Percentiles rank a stretch among this genome's conserved stretches.
Evolutionary conservation across 2,888 invertebrate genomes (phyloP).

Genomic region (Entomobrya proxima): DNA sequence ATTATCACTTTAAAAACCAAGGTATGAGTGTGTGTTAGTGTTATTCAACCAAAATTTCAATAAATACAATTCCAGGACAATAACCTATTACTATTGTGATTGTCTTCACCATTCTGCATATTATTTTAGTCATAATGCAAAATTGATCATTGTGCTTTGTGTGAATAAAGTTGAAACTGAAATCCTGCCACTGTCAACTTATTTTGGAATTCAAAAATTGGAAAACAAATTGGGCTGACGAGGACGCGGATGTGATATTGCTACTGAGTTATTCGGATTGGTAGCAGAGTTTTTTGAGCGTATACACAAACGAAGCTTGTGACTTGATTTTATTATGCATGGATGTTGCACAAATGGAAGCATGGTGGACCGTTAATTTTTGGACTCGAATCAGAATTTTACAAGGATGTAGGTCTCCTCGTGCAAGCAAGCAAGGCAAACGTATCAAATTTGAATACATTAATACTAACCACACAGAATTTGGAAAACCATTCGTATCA

Average conservation of each 20-base stretch:
- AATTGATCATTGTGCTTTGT: constrained; percentile 22
- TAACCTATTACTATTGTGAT: constrained; percentile 27
- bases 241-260: not conserved
- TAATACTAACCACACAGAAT: constrained; percentile 17
- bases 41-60: not conserved
- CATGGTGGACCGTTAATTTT: constrained; percentile 60
- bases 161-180: not conserved
- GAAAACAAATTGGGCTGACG: not conserved
- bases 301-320: not conserved
- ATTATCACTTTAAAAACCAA: not conserved
- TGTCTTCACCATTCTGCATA: not conserved
- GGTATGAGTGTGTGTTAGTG: not conserved
- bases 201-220: constrained; percentile 14
- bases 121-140: not conserved
- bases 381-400: constrained; percentile 58
- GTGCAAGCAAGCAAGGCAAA: constrained; percentile 36
- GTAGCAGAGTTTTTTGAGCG: not conserved
- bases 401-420: constrained; percentile 59
- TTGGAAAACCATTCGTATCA: not conserved
- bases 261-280: not conserved
- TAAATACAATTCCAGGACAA: constrained; percentile 38
- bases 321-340: constrained; percentile 35
- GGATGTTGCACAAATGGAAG: constrained; percentile 36
- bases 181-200: not conserved
- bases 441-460: constrained; percentile 51